Evolutionary conservation across 1,140 invertebrate species (phyloP).

Genomic region (Drosophila navojoa): DNA sequence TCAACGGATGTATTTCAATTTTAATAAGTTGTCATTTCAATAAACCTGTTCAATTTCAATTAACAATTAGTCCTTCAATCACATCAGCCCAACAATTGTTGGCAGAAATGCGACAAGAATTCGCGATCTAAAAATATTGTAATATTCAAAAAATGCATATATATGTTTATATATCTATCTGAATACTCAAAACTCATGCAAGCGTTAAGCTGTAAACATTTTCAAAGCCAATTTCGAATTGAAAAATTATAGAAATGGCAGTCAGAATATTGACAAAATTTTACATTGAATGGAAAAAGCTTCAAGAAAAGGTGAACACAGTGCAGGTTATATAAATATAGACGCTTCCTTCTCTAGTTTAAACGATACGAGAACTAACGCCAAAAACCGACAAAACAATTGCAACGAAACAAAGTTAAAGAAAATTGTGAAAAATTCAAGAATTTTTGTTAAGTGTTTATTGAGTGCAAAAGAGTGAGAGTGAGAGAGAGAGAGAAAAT

Average conservation of each 20-base stretch:
- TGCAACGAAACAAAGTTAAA: constrained; percentile 5
- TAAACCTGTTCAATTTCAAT: constrained; percentile 19
- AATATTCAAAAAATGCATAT: constrained; percentile 25
- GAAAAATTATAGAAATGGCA: constrained; percentile 1
- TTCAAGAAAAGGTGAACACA: neutral
- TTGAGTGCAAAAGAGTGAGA: constrained; percentile 7
- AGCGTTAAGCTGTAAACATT: constrained; percentile 62
- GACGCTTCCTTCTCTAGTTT: constrained; percentile 19
- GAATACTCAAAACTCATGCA: constrained; percentile 34
- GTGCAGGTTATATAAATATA: constrained; percentile 29
- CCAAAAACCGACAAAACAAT: constrained; percentile 5
- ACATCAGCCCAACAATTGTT: constrained; percentile 24
- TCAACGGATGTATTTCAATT: no score
- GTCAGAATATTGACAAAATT: neutral
- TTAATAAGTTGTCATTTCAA: neutral
- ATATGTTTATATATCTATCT: constrained; percentile 1
- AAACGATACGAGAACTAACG: constrained; percentile 6
- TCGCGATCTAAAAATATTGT: constrained; percentile 55
- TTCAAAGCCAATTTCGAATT: constrained; percentile 43
- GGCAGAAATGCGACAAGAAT: constrained; percentile 62
- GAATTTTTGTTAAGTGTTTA: constrained; percentile 11
- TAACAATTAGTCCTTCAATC: constrained; percentile 43
- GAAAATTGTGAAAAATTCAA: constrained; percentile 5
- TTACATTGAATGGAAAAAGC: neutral
- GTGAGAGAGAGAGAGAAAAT: constrained; percentile 39